Conservation (phyloP, 1,140 invertebrate species). For the Nylanderia fulva region DNA sequence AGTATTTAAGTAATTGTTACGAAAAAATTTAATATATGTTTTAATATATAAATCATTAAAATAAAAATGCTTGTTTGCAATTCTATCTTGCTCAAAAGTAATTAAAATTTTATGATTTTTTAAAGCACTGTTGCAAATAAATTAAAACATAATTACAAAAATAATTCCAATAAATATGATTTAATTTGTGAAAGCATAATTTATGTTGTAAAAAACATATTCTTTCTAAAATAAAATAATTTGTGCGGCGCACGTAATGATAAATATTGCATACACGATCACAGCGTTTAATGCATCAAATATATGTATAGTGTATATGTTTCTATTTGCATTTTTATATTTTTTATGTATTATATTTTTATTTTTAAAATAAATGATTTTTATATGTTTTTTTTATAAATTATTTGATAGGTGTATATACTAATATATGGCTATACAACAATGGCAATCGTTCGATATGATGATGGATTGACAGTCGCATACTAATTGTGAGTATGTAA, state of each 20-base stretch:
- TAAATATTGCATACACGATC: constrained; percentile 35
- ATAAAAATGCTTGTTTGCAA: neutral
- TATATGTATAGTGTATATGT: constrained; percentile 19
- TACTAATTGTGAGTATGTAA: too few species aligned
- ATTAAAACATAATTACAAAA: neutral
- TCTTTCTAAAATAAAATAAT: constrained; percentile 21
- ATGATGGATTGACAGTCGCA: neutral
- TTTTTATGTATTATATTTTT: constrained; percentile 20
- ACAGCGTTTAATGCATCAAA: constrained; percentile 9
- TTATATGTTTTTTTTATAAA: neutral
- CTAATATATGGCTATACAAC: constrained; percentile 15
- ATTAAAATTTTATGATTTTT: neutral
- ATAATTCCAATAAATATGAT: neutral
- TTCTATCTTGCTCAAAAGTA: neutral
- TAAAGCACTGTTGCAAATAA: neutral
- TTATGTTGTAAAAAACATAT: neutral
- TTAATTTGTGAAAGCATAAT: constrained; percentile 10
- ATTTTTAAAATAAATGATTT: too few species aligned
- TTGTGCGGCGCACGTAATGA: constrained; percentile 22
- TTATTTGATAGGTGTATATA: constrained; percentile 32
- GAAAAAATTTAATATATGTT: neutral
- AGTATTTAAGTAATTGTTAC: neutral
- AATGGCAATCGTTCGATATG: constrained; percentile 34
- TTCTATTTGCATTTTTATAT: constrained; percentile 36
- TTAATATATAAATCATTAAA: neutral